Evolutionary conservation across 2,797 vertebrate genomes (phyloP), one percentile per base, ranked within the genome.

Genomic region (Rhyacichthys aspro): DNA sequence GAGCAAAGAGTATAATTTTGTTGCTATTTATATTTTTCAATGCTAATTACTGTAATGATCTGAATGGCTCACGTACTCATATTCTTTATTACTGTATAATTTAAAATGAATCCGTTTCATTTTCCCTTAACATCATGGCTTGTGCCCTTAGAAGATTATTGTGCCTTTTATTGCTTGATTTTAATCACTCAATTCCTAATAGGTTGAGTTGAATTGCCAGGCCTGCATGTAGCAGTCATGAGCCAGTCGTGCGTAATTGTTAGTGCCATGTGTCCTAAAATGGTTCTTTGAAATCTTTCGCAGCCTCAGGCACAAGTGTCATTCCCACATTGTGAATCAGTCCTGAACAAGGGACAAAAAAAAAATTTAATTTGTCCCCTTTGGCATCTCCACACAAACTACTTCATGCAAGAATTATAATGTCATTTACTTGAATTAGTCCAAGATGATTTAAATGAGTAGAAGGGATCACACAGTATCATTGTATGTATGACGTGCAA

Each of bases 311-410:
- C 74, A 74, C 41, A n/a, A 0, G 7, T 48, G 74, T 70, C 72
- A 66, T 82, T 86, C 74, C 76, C 78, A 77, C 69, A 77, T 55
- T 14, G 15, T 41, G 73, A 72, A 75, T 79, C 65, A 41, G 55
- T 57, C 39, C 49, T 41, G 28, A 72, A 70, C 53, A 55, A 37
- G 48, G 15, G 46, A 42, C 45, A 68, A 59, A 76, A 53, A n/a
- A n/a, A n/a, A n/a, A n/a, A n/a, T n/a, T n/a, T n/a, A n/a, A 14
- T 11, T 57, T 57, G 36, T 52, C 52, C 18, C 2, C 28, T 45
- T n/a, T 63, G 56, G 70, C 68, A 53, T 70, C 28, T 37, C 47
- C 41, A 77, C 73, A 46, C 63, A 70, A 78, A 76, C 55, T 38
- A 19, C 39, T 75, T 55, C 53, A n/a, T 34, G 39, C 42, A 47